Base-by-base conservation (phyloP, 2,888 invertebrate genomes). In the Lutraria lutraria region DNA sequence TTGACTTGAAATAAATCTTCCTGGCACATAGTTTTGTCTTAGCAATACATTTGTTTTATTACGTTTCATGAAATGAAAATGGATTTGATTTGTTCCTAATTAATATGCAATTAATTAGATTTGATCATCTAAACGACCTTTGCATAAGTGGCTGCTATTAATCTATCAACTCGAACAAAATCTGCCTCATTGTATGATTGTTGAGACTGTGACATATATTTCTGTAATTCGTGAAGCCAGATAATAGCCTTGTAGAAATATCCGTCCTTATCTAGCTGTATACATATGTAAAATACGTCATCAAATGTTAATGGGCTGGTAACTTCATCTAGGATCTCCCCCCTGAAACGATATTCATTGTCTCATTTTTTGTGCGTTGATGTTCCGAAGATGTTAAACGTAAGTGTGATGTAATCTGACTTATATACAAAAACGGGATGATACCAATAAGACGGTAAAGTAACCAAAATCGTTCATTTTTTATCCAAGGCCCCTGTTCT, bases 231-330 rank as follows among this genome's bases (percentile, higher is more conserved):
- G n/a, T 88, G 81, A 0, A 89, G 68, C 91, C 91, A 91, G 19
- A 68, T 16, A 43, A 86, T 87, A 31, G 85, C 86, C 16, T 84
- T 85, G 31, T 81, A 76, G 15, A 76, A 86, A n/a, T 86, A 68
- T 0, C 53, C 19, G 0, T 16, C 15, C 3, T 83, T 81, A 19
- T 88, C 56, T 10, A 89, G 31, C 13, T 63, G 21, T 21, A 60
- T 80, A n/a, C 83, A 83, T 43, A 91, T 88, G 19, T 72, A 81
- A n/a, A 80, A 52, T 52, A 91, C 83, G n/a, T 91, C 91, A 25
- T 89, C 88, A 2, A 53, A 6, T 0, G 83, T 13, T 15, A 91
- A 52, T 21, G 85, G 83, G 10, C 83, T 63, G 4, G 81, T 86
- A 0, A 25, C 34, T 31, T 83, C 83, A 13, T 86, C 72, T 25